A percentile compares a stretch with the other conserved stretches of the same genome.
These are phyloP conservation scores for Meloidogyne floridensis DNA, from an alignment of 1,140 invertebrate species.

Conservation along the genomic window DNA sequence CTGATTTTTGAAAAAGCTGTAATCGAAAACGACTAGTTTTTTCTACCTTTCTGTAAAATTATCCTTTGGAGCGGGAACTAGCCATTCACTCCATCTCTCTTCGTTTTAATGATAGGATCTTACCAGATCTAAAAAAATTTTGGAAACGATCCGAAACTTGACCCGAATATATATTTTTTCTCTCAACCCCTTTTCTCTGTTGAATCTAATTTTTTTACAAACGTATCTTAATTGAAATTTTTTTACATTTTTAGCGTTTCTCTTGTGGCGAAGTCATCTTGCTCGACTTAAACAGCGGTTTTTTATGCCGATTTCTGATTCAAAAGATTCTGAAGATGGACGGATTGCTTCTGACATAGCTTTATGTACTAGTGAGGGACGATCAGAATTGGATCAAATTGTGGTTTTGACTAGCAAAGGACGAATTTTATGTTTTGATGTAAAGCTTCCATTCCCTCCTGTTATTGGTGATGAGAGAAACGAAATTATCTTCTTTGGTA, in stretches of 20 bases:
- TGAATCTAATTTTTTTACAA: no score
- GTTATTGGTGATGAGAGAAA: constrained; percentile 1
- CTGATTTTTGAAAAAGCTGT: no score
- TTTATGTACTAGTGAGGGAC: neutral
- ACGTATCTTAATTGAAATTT: no score
- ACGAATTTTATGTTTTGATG: constrained; percentile 9
- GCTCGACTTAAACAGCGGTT: constrained; percentile 19
- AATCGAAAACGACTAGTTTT: no score
- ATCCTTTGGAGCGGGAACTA: no score
- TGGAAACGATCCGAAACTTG: no score
- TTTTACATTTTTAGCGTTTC: constrained; percentile 30
- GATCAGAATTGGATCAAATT: neutral
- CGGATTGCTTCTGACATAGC: neutral
- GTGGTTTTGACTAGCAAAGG: neutral
- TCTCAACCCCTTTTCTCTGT: no score
- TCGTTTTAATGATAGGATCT: no score
- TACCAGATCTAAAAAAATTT: no score
- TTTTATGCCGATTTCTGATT: constrained; percentile 3
- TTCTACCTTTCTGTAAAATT: no score
- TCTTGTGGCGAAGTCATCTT: constrained; percentile 16
- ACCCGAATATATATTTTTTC: no score
- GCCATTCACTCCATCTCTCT: no score
- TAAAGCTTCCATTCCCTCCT: neutral
- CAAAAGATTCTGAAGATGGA: neutral
- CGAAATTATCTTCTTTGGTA: neutral